Conservation (phyloP, 2,113 vertebrate species). For the Tragelaphus strepsiceros region DNA sequence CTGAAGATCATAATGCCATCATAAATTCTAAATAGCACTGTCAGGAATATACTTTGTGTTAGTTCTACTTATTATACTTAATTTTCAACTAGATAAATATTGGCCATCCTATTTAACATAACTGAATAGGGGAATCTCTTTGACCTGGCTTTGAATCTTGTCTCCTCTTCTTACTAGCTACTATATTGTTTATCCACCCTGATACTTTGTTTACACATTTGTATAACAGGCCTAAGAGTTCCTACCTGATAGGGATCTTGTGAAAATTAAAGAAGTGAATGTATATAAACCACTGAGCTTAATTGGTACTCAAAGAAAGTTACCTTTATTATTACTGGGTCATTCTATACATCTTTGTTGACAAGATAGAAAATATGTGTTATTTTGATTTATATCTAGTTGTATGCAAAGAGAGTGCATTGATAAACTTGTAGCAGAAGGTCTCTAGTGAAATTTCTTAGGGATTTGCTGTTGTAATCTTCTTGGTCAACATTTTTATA, state of each 20-base stretch:
- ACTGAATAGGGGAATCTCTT: neutral
- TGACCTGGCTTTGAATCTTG: neutral
- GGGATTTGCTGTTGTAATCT: neutral
- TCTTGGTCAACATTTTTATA: neutral
- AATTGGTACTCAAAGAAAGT: neutral
- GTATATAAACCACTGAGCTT: neutral
- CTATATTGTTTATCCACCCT: neutral
- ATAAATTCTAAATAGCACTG: neutral
- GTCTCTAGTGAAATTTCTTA: neutral
- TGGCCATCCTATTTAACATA: neutral
- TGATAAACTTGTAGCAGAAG: neutral
- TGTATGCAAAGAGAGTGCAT: neutral
- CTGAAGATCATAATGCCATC: neutral
- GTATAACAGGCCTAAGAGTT: neutral
- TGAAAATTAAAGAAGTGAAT: neutral
- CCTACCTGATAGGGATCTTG: neutral
- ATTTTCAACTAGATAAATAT: neutral
- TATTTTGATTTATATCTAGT: neutral
- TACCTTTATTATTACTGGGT: neutral
- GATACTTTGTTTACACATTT: neutral
- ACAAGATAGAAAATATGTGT: neutral
- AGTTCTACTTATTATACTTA: neutral
- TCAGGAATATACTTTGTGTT: neutral
- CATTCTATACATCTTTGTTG: neutral
- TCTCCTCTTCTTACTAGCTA: neutral